phyloP scores from a whole-genome alignment of 2,797 vertebrate genomes.

The Sebastes wilsoni region DNA sequence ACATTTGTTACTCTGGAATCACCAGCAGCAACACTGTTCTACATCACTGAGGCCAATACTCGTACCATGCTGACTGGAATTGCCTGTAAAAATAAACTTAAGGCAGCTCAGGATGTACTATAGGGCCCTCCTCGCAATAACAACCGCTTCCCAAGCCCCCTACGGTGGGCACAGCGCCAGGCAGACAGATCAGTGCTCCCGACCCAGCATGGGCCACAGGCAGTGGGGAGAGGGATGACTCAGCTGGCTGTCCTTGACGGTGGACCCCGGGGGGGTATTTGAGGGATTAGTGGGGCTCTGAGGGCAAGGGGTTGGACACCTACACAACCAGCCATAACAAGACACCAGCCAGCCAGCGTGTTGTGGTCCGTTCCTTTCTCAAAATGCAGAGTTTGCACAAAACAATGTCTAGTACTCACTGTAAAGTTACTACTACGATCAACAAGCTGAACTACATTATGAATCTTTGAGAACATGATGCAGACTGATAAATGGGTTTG shows the following conservation, averaged over 20 bases:
- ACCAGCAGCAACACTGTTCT: not conserved
- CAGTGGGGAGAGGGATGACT: slow-evolving; percentile 58
- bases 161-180: slow-evolving; percentile 47
- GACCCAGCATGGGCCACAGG: slow-evolving; percentile 35
- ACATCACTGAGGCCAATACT: not conserved
- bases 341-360: not conserved
- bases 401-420: not conserved
- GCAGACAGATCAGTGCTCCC: slow-evolving; percentile 68
- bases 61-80: not conserved
- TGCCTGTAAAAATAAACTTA: slow-evolving; percentile 5
- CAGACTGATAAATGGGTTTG: not conserved
- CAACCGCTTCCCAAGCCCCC: slow-evolving; percentile 34
- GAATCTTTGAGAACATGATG: not conserved
- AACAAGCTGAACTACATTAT: not conserved
- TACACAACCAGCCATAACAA: slow-evolving; percentile 28
- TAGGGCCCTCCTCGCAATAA: not conserved
- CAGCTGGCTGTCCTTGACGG: slow-evolving; percentile 59
- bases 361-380: not conserved
- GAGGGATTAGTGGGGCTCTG: slow-evolving; percentile 51
- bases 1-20: slow-evolving; percentile 18
- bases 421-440: not conserved
- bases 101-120: not conserved
- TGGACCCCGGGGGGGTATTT: slow-evolving; percentile 49
- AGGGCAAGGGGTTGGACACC: slow-evolving; percentile 12
- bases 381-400: not conserved